Conservation (phyloP, 2,113 vertebrate genomes). For the Rhabdomys dilectus region DNA sequence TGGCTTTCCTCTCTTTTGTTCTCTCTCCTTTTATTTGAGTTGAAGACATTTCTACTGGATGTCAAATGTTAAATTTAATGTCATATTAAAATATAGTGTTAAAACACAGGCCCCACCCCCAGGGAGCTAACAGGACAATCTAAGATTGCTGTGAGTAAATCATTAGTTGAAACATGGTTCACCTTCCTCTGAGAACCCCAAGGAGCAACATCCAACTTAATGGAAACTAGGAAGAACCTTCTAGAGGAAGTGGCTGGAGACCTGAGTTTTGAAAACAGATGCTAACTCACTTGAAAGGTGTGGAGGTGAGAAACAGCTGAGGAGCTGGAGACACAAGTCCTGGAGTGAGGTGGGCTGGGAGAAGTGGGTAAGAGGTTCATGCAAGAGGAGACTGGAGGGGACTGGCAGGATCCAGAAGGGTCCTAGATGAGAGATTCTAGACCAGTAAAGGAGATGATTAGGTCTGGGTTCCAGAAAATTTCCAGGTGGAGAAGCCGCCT, state of each 20-base stretch:
- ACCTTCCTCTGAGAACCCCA: not conserved
- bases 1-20: not conserved
- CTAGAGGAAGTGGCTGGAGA: not conserved
- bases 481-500: not conserved
- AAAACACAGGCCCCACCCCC: not conserved
- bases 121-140: not conserved
- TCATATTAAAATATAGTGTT: not conserved
- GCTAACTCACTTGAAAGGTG: no score
- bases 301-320: not conserved
- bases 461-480: not conserved
- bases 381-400: not conserved
- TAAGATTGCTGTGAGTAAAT: not conserved
- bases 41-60: constrained; percentile 52
- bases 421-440: not conserved
- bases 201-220: not conserved
- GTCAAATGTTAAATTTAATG: constrained; percentile 33
- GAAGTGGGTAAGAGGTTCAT: rapidly evolving
- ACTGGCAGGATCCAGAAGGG: not conserved
- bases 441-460: not conserved
- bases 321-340: rapidly evolving
- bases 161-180: not conserved
- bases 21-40: not conserved
- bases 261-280: not conserved
- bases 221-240: not conserved
- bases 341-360: not conserved